Percentiles rank a stretch among this genome's conserved stretches.
These are phyloP conservation scores for Bubo blakistoni DNA, from an alignment of 2,113 vertebrate genomes.

Conservation along the genomic window DNA sequence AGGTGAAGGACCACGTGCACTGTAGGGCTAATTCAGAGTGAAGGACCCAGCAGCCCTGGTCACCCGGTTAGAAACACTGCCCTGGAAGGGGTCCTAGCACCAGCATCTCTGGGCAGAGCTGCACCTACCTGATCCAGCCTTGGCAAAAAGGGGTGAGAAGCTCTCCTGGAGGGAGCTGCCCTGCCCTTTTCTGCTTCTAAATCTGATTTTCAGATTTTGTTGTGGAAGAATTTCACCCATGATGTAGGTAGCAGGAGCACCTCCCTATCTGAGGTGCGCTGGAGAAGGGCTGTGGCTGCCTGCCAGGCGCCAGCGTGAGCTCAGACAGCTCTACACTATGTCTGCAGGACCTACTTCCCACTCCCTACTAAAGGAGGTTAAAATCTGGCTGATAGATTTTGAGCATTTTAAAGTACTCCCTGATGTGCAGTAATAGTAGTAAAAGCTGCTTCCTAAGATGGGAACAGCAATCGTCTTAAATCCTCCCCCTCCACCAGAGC, in stretches of 20 bases:
- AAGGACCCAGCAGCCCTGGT: background rate
- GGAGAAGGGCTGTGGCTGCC: background rate
- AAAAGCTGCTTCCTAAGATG: background rate
- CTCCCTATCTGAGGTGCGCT: accelerated
- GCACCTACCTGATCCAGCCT: background rate
- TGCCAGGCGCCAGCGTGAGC: background rate
- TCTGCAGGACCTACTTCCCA: background rate
- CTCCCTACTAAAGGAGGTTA: background rate
- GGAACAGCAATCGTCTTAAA: background rate
- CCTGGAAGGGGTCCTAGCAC: background rate
- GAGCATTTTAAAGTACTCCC: background rate
- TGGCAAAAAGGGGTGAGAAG: background rate
- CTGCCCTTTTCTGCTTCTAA: background rate
- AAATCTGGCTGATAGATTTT: background rate
- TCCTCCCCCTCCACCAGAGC: background rate
- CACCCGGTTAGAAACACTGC: background rate
- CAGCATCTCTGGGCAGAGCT: background rate
- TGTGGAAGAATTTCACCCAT: accelerated
- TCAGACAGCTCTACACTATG: background rate
- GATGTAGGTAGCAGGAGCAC: accelerated
- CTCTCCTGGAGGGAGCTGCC: background rate
- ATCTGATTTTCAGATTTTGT: background rate
- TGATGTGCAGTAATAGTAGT: background rate
- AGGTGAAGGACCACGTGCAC: accelerated
- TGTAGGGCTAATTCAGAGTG: background rate